Percentiles rank a stretch among this genome's conserved stretches.
Conservation (phyloP, 2,113 vertebrate genomes). For the Gadus chalcogrammus region DNA sequence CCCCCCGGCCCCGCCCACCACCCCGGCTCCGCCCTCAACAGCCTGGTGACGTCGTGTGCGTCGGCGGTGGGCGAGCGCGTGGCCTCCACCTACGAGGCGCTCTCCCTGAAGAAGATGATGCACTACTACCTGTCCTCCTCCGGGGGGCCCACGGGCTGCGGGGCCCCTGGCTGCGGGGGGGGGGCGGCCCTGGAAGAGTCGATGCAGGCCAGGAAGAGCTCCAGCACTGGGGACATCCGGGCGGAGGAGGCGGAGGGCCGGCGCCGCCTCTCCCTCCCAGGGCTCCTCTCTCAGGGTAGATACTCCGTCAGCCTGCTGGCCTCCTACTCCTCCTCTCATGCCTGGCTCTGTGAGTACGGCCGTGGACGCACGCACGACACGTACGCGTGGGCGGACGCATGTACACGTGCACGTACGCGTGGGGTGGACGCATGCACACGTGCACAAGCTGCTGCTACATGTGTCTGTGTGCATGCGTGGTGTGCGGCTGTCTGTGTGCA, state of each 20-base stretch:
- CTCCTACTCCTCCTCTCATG: slow-evolving; percentile 58
- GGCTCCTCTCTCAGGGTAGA: slow-evolving; percentile 95
- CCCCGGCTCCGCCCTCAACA: slow-evolving; percentile 83
- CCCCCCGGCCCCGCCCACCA: slow-evolving; percentile 56
- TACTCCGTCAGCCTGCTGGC: slow-evolving; percentile 61
- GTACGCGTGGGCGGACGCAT: slow-evolving; percentile 6
- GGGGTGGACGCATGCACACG: slow-evolving; percentile 4
- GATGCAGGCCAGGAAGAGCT: slow-evolving; percentile 94
- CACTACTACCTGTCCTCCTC: slow-evolving; percentile 78
- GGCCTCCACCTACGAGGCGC: slow-evolving; percentile 90
- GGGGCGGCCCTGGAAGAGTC: slow-evolving; percentile 72
- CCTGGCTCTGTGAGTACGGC: slow-evolving; percentile 64
- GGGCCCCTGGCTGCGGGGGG: not conserved
- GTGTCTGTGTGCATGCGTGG: not conserved
- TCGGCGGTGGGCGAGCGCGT: slow-evolving; percentile 91
- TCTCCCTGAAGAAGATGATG: slow-evolving; percentile 95
- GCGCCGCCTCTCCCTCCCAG: slow-evolving; percentile 90
- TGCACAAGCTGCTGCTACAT: not conserved
- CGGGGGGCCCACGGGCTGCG: slow-evolving; percentile 6
- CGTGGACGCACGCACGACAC: not conserved
- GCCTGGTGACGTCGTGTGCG: slow-evolving; percentile 89
- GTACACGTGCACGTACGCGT: not conserved
- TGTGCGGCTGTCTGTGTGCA: slow-evolving; percentile 1
- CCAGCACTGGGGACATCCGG: slow-evolving; percentile 92
- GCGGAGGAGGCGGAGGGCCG: slow-evolving; percentile 88